Percentiles rank a stretch among this genome's conserved stretches.
Conservation (phyloP, 2,888 invertebrate genomes). For the Dione juno region DNA sequence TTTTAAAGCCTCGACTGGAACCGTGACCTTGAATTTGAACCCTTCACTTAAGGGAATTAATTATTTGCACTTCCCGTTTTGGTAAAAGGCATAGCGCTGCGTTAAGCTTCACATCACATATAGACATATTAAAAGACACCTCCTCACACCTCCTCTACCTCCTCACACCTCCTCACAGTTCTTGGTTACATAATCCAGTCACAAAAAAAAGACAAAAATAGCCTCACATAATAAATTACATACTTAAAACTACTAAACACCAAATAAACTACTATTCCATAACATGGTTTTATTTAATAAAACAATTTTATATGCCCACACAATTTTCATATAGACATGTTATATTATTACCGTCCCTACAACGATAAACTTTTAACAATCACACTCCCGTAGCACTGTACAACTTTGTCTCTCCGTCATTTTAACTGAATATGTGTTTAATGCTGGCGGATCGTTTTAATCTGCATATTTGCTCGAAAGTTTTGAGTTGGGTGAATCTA, state of each 20-base stretch:
- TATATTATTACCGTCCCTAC: conserved; percentile 28
- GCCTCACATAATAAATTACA: no score
- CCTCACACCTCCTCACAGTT: no score
- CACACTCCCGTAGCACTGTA: conserved; percentile 49
- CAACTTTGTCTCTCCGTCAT: conserved; percentile 63
- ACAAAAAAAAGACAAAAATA: no score
- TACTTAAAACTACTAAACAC: background rate
- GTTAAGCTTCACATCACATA: no score
- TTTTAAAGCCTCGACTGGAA: no score
- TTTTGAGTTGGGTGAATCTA: conserved; percentile 40
- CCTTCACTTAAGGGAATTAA: no score
- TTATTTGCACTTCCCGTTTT: no score
- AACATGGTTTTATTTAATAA: background rate
- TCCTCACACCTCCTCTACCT: no score
- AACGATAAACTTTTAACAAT: conserved; percentile 64
- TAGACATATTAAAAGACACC: no score
- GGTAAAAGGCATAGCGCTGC: no score
- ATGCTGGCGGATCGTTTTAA: conserved; percentile 37
- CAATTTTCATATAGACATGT: conserved; percentile 1
- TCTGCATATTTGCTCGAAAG: conserved; percentile 39
- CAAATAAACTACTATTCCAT: background rate
- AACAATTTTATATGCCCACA: background rate
- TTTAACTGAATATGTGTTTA: conserved; percentile 56
- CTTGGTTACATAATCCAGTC: no score
- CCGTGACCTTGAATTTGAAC: no score